Evolutionary conservation across 2,888 invertebrate genomes (phyloP), one percentile per base, ranked within the genome.

Genomic region (Erebia ligea): DNA sequence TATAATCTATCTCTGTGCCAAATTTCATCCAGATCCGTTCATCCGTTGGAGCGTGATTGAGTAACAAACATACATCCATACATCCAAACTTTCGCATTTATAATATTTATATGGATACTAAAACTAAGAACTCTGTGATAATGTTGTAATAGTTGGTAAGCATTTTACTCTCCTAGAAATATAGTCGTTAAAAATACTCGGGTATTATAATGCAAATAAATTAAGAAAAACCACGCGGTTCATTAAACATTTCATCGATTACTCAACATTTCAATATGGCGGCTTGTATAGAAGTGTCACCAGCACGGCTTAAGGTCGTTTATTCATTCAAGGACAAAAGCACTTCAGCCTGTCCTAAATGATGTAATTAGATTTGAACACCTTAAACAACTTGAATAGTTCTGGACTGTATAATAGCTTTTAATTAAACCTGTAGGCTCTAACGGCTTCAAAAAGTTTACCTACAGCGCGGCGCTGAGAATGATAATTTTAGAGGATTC

Each of bases 211-310:
- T 45, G 13, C 45, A 45, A 45, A 45, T 45, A 45, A 58, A 58
- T 40, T 58, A 17, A 34, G 45, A 19, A 61, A 19, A 15, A 13
- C 9, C 13, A 10, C 45, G 45, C 45, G 45, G 13, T 45, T 40
- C n/a, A 61, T 61, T 45, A 61, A 13, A 61, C 45, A 61, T 13
- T 15, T 48, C 48, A 62, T 62, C 62, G 45, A 62, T 62, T 48
- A 21, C 62, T 62, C 62, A 15, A 19, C 45, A 19, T 19, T 61
- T 21, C 61, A 61, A 61, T 13, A 45, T 45, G 61, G 61, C 42
- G 19, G 42, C 45, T 13, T 19, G 45, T 61, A 61, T 45, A 45
- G 45, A 61, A 19, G 19, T 61, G 45, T 61, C 61, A 45, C 13
- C 45, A 10, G 1, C 61, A 61, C 56, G 56, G 25, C 56, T 15